Percentiles rank a stretch among this genome's conserved stretches.
Evolutionary conservation across 2,888 invertebrate species (phyloP).

Genomic region (Thera britannica): DNA sequence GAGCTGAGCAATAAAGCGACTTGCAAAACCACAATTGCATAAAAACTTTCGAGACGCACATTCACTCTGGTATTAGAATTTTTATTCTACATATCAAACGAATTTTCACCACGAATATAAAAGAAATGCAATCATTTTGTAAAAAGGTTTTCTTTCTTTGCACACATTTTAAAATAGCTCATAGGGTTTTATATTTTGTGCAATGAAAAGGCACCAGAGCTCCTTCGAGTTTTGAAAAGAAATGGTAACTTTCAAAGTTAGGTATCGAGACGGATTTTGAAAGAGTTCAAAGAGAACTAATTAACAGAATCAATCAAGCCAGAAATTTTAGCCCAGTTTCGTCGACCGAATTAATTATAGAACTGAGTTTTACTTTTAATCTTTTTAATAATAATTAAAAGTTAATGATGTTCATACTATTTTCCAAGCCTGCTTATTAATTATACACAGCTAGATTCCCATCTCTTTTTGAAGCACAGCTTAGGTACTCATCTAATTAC

Average conservation of each 20-base stretch:
- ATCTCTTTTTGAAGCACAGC: neutral
- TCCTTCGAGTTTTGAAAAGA: too few species aligned
- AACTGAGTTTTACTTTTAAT: too few species aligned
- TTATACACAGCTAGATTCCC: neutral
- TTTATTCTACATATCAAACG: conserved; percentile 2
- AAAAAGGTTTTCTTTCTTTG: neutral
- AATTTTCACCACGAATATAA: neutral
- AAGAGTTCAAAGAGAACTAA: too few species aligned
- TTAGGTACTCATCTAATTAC: conserved; percentile 5
- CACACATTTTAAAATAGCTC: neutral
- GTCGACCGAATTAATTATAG: too few species aligned
- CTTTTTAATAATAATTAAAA: too few species aligned
- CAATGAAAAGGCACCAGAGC: too few species aligned
- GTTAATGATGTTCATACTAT: too few species aligned
- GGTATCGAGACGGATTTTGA: too few species aligned
- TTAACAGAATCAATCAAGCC: too few species aligned
- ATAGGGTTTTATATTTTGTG: too few species aligned
- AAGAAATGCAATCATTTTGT: neutral
- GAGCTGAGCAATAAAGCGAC: conserved; percentile 10
- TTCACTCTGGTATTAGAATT: conserved; percentile 8
- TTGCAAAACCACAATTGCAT: conserved; percentile 9
- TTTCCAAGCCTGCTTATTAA: neutral
- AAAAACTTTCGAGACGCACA: conserved; percentile 24
- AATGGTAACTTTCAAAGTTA: too few species aligned
- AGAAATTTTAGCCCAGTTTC: too few species aligned